Evolutionary conservation across 2,797 vertebrate species (phyloP), one percentile per base, ranked within the genome.

Genomic region (Takifugu ocellatus): DNA sequence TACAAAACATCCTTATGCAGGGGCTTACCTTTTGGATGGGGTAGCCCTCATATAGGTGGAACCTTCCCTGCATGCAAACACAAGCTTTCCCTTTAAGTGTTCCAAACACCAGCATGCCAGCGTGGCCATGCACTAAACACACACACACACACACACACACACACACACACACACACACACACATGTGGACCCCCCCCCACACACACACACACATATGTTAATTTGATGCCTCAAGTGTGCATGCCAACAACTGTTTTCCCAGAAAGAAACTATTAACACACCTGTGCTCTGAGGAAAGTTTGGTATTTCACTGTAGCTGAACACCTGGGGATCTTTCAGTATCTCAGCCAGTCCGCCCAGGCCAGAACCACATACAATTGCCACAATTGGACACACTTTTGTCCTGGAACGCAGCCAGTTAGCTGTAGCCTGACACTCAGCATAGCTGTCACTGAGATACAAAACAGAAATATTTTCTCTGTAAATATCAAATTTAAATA

Each of bases 61-160:
- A 95, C 50, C 94, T 87, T 62, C 94, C 95, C 74, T 94, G 89
- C 94, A 96, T 95, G 82, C 93, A 93, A 61, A 96, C 93, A 68
- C 93, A 94, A 0, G 83, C 69, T 57, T 79, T 92, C 56, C 89
- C 94, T 46, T 88, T 92, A 27, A 96, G 75, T 2, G 78, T 90
- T 14, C 94, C 95, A 75, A 96, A 95, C 77, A 94, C 92, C 71
- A 97, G 72, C 15, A 58, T 87, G 3, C 94, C 93, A 7, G 91
- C 92, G 1, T 97, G 94, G 25, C 95, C 94, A 25, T 80, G 84
- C 70, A 95, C 94, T 94, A 84, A 42, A 72, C 21, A 68, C 39
- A 63, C 49, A 75, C 14, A 49, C 54, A 56, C 25, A 53, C 51
- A 48, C 57, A 54, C 44, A 6, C 33, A 6, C 56, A 68, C 33